Evolutionary conservation across 1,140 invertebrate species (phyloP).

Genomic region (Drosophila micromelanica): DNA sequence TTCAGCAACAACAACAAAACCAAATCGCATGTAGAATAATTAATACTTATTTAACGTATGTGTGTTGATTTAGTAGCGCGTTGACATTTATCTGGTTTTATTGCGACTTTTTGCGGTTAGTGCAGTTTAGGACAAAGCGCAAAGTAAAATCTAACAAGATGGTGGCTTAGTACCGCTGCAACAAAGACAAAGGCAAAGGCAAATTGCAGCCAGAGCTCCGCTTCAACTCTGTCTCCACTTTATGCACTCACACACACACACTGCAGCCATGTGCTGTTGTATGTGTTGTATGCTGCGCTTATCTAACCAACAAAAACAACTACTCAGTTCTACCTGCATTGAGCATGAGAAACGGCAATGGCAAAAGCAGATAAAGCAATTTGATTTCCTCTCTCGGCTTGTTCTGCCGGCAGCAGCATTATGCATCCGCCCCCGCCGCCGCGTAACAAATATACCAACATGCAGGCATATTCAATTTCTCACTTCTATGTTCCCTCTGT

Average conservation of each 20-base stretch:
- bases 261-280: not conserved
- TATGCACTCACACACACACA: constrained; percentile 15
- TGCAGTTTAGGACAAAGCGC: constrained; percentile 11
- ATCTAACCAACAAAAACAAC: constrained; percentile 39
- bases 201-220: constrained; percentile 4
- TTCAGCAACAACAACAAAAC: constrained; percentile 27
- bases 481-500: constrained; percentile 8
- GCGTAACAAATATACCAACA: constrained; percentile 12
- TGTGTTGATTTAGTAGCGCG: constrained; percentile 4
- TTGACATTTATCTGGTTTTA: constrained; percentile 45
- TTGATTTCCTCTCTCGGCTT: constrained; percentile 23
- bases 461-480: constrained; percentile 52
- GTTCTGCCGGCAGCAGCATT: constrained; percentile 20
- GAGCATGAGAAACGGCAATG: constrained; percentile 17
- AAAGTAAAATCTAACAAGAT: constrained; percentile 49
- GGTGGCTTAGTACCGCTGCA: constrained; percentile 49
- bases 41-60: constrained; percentile 21
- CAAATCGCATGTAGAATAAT: constrained; percentile 27
- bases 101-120: constrained; percentile 21
- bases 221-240: constrained; percentile 12
- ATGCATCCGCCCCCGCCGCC: not conserved
- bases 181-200: constrained; percentile 15
- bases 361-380: constrained; percentile 23
- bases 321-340: constrained; percentile 42
- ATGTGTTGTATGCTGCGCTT: constrained; percentile 31